phyloP scores from a whole-genome alignment of 2,888 invertebrate species.

The Scotopteryx bipunctaria region DNA sequence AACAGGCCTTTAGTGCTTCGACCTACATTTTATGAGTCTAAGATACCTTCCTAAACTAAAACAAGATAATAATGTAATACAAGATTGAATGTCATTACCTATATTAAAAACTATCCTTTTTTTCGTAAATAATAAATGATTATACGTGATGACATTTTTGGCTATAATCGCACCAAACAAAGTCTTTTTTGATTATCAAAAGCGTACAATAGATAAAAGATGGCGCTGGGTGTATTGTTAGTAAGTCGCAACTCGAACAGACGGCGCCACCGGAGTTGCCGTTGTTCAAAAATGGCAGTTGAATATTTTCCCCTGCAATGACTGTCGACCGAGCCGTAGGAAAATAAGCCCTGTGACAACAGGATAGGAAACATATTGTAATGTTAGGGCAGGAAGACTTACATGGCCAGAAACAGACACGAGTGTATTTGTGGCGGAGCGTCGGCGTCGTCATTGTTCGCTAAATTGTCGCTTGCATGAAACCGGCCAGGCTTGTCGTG shows the following conservation, averaged over 20 bases:
- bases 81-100: too few relatives aligned
- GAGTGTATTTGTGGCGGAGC: conserved; percentile 77
- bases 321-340: conserved; percentile 34
- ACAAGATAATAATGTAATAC: too few relatives aligned
- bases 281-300: conserved; percentile 81
- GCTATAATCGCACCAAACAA: conserved; percentile 49
- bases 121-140: not conserved
- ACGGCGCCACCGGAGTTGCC: conserved; percentile 82
- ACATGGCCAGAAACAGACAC: conserved; percentile 70
- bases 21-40: too few relatives aligned
- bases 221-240: conserved; percentile 78
- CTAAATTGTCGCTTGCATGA: conserved; percentile 82
- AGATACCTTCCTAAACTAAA: too few relatives aligned
- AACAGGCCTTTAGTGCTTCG: too few relatives aligned
- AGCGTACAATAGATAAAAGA: conserved; percentile 77
- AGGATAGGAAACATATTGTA: conserved; percentile 47
- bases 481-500: conserved; percentile 80
- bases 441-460: conserved; percentile 82
- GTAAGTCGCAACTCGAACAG: conserved; percentile 71
- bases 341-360: conserved; percentile 47
- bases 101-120: too few relatives aligned
- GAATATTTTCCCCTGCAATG: conserved; percentile 77
- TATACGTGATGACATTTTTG: conserved; percentile 38
- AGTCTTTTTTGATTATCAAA: conserved; percentile 75
- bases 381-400: conserved; percentile 54